Conservation (phyloP, 2,797 vertebrate genomes). For the Streptopelia turtur region DNA sequence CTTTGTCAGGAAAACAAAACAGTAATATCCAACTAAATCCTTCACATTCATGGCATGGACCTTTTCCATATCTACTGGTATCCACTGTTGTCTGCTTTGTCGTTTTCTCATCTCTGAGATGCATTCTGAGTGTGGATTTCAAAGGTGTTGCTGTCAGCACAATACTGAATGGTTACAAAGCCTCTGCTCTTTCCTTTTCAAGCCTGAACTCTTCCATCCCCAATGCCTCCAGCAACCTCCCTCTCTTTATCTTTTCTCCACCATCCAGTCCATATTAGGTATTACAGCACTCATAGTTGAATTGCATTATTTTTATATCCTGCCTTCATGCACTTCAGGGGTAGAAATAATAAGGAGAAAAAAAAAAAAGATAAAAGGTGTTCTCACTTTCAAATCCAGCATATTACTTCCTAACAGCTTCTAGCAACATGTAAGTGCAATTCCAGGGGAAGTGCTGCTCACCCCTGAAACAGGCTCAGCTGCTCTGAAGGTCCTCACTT, state of each 20-base stretch:
- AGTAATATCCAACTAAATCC: background rate
- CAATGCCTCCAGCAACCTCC: background rate
- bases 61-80: background rate
- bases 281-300: background rate
- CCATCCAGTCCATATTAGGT: background rate
- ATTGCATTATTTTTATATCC: background rate
- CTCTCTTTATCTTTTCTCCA: background rate
- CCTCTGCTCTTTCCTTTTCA: background rate
- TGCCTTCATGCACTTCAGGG: background rate
- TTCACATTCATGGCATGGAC: background rate
- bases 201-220: background rate
- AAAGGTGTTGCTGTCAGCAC: background rate
- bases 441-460: background rate
- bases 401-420: background rate
- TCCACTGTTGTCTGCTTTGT: background rate
- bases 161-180: background rate
- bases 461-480: background rate
- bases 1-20: background rate
- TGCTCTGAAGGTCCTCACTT: fast-evolving
- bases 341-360: background rate
- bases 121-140: background rate
- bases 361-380: background rate
- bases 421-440: background rate
- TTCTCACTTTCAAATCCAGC: background rate
- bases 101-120: background rate